phyloP scores from a whole-genome alignment of 2,888 invertebrate genomes.

The Chaitophorus viminalis region DNA sequence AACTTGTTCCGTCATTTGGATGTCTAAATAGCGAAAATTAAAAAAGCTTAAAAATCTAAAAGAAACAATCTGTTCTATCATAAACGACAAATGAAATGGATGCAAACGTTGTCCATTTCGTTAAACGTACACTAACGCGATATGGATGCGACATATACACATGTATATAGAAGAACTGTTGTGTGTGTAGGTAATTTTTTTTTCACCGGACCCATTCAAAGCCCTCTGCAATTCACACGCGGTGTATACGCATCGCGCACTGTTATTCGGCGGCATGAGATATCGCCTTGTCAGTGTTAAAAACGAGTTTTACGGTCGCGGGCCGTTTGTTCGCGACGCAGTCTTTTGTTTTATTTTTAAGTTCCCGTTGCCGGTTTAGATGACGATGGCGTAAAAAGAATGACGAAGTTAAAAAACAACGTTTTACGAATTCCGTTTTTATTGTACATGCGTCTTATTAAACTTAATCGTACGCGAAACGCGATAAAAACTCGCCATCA shows the following conservation, averaged over 20 bases:
- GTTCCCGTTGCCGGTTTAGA: not conserved
- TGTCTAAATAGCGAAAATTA: too few relatives aligned
- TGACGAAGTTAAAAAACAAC: not conserved
- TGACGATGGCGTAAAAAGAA: not conserved
- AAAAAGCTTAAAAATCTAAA: too few relatives aligned
- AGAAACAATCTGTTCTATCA: too few relatives aligned
- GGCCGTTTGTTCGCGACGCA: not conserved
- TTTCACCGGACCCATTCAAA: not conserved
- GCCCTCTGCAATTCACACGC: not conserved
- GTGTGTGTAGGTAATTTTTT: not conserved
- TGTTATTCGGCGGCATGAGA: not conserved
- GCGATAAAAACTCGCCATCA: conserved; percentile 7
- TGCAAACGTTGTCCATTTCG: too few relatives aligned
- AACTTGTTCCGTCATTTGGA: too few relatives aligned
- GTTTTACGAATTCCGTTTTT: not conserved
- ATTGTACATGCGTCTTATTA: not conserved
- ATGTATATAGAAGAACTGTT: too few relatives aligned
- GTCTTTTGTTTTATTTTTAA: conserved; percentile 7
- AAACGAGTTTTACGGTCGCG: not conserved
- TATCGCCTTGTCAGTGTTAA: conserved; percentile 13
- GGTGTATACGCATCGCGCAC: not conserved
- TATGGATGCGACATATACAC: too few relatives aligned
- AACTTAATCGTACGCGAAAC: conserved; percentile 20
- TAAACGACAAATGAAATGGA: too few relatives aligned
- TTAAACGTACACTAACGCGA: too few relatives aligned